Evolutionary conservation across 1,140 invertebrate genomes (phyloP), one percentile per base, ranked within the genome.

Genomic region (Drosophila seguyi): DNA sequence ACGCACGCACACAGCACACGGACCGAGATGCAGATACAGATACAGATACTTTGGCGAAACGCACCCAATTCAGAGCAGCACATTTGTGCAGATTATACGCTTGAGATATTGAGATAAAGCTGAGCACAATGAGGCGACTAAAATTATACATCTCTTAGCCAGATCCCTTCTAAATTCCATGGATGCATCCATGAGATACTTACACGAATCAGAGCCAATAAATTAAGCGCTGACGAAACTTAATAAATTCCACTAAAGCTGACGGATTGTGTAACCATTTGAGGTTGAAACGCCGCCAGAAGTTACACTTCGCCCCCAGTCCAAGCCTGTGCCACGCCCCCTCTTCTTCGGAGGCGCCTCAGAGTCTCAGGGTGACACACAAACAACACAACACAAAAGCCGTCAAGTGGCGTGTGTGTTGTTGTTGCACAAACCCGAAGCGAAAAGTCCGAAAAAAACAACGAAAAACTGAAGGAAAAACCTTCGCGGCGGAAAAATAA

Each of bases 211-310:
- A 41, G 50, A 68, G 62, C 71, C 62, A 84, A 81, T 84, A 87
- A 90, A 80, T 80, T 80, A 71, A 63, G 68, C 41, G 65, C 68
- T 65, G 36, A 44, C 62, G 76, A 78, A 80, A 80, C 80, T 84
- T 80, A 56, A 90, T 90, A 88, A 87, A 88, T 90, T 75, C 48
- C 42, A 31, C 22, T 58, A 66, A 77, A 60, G 63, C 47, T 42
- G 66, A 31, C 62, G 31, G 38, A 69, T 69, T 69, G 65, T 69
- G 66, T 65, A 69, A 69, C 66, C 22, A 36, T 69, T 69, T 50
- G 60, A 27, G 47, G 62, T 61, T 22, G 29, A 39, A 60, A 34
- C 18, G 39, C 61, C 55, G 27, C 27, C 61, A 62, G 48, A 62
- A 62, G 60, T 56, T 55, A 20, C 59, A 38, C 59, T 34, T 20